Conservation (phyloP, 2,888 invertebrate genomes). For the Rapana venosa region DNA sequence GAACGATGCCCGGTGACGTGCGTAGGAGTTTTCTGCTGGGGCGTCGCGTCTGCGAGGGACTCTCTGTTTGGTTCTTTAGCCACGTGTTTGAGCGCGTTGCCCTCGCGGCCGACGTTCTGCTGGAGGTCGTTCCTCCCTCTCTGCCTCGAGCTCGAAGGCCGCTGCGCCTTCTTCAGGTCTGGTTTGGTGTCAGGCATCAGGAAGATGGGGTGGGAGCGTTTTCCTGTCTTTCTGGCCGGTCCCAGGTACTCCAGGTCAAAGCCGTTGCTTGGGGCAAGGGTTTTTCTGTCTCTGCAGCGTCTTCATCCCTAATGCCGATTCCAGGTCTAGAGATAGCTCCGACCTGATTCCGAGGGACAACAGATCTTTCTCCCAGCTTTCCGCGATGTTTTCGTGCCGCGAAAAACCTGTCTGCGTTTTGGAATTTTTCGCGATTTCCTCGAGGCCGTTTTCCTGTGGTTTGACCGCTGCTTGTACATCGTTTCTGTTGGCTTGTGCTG, state of each 20-base stretch:
- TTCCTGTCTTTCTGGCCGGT: slow-evolving; percentile 16
- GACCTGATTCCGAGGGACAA: not conserved
- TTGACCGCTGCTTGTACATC: no score
- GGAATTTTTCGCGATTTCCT: not conserved
- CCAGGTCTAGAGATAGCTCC: not conserved
- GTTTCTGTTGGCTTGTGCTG: not conserved
- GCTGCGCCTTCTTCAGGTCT: not conserved
- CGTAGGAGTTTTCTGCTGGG: not conserved
- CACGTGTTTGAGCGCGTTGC: not conserved
- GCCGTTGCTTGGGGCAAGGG: slow-evolving; percentile 22
- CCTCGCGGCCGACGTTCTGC: not conserved
- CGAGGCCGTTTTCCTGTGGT: not conserved
- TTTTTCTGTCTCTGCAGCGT: not conserved
- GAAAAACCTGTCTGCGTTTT: not conserved
- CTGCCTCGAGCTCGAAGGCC: not conserved
- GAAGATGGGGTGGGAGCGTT: slow-evolving; percentile 34
- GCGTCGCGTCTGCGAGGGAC: no score
- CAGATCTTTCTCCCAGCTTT: not conserved
- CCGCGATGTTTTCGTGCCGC: not conserved
- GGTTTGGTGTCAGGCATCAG: slow-evolving; percentile 12
- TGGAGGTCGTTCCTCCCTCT: not conserved
- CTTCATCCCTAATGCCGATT: not conserved
- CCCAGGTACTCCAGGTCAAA: slow-evolving; percentile 37
- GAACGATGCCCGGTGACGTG: not conserved
- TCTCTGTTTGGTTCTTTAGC: not conserved